Evolutionary conservation across 2,888 invertebrate species (phyloP).

Genomic region (Geophilus truncorum): DNA sequence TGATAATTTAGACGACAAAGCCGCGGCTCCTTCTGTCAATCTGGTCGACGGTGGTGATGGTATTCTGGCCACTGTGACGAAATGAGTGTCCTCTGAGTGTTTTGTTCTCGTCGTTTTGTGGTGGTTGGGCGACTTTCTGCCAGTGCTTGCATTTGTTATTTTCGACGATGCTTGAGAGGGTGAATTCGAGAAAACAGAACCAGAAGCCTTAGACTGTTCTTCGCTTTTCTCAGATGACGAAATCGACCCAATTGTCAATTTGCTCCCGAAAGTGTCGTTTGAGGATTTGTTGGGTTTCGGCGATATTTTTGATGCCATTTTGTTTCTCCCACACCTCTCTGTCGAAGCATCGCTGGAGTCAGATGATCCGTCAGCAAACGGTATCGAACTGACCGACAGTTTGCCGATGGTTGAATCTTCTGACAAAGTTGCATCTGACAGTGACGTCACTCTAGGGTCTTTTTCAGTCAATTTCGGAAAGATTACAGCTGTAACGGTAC

Average conservation of each 20-base stretch:
- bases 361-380: not conserved
- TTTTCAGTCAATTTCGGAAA: not conserved
- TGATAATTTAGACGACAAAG: no score
- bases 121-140: no score
- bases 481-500: not conserved
- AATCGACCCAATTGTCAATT: not conserved
- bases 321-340: not conserved
- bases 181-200: no score
- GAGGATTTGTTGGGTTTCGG: not conserved
- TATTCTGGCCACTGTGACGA: not conserved
- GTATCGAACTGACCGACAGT: not conserved
- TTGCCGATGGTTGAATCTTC: not conserved
- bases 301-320: not conserved
- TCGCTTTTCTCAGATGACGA: not conserved
- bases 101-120: not conserved
- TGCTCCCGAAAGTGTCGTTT: not conserved
- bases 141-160: no score
- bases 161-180: no score
- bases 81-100: not conserved
- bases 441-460: not conserved
- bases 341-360: not conserved
- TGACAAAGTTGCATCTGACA: not conserved
- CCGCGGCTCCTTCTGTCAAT: no score
- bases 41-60: not conserved
- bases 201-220: no score